phyloP scores from a whole-genome alignment of 2,113 vertebrate genomes.

The Synchiropus splendidus region DNA sequence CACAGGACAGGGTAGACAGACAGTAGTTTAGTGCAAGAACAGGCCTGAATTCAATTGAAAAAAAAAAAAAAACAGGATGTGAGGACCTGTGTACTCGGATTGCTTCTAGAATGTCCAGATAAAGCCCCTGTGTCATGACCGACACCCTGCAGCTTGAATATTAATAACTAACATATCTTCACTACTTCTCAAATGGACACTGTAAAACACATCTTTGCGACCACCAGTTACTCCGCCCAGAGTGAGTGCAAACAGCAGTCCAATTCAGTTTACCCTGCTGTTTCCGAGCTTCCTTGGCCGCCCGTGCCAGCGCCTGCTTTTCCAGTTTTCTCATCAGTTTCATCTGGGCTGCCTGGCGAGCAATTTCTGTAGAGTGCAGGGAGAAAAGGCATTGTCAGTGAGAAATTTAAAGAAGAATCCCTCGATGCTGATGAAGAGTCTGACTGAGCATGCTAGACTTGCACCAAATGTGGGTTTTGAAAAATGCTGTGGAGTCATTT shows the following conservation, averaged over 20 bases:
- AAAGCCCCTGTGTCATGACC: too few species aligned
- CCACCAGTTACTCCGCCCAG: too few species aligned
- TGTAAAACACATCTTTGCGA: too few species aligned
- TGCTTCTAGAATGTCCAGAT: too few species aligned
- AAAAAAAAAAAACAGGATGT: too few species aligned
- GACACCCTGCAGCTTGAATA: too few species aligned
- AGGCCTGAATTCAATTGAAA: too few species aligned
- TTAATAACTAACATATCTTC: too few species aligned
- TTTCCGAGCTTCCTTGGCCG: slow-evolving; percentile 95
- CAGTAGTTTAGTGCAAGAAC: too few species aligned
- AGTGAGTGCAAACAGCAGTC: slow-evolving; percentile 1
- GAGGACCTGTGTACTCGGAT: too few species aligned
- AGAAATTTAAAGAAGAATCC: slow-evolving; percentile 7
- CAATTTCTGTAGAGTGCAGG: slow-evolving; percentile 76
- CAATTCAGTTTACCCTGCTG: slow-evolving; percentile 76
- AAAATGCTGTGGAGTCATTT: neutral
- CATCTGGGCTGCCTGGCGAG: slow-evolving; percentile 94
- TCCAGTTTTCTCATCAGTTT: slow-evolving; percentile 97
- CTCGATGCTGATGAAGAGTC: slow-evolving; percentile 2
- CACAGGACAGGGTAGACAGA: too few species aligned
- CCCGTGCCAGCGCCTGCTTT: slow-evolving; percentile 91
- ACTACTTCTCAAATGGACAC: too few species aligned
- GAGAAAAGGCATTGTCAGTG: slow-evolving; percentile 9
- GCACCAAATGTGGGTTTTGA: slow-evolving; percentile 1
- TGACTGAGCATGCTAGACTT: slow-evolving; percentile 2